Conservation (phyloP, 2,113 vertebrate genomes). For the Archocentrus centrarchus region DNA sequence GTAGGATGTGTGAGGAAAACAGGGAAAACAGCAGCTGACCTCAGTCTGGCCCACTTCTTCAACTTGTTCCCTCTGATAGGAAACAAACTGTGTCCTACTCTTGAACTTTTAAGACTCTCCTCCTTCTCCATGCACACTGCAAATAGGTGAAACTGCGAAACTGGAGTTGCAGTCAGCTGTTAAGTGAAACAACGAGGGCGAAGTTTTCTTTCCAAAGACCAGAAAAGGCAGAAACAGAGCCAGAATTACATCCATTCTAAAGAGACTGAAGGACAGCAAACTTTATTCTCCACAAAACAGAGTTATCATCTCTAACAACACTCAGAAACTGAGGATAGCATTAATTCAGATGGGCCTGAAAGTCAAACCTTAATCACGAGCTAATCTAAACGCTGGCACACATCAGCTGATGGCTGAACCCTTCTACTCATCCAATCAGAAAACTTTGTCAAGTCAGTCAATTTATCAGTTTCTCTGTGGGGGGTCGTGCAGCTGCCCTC, state of each 20-base stretch:
- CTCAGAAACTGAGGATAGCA: neutral
- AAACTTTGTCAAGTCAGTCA: too few relatives aligned
- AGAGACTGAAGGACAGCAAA: neutral
- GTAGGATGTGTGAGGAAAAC: constrained; percentile 6
- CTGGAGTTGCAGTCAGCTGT: neutral
- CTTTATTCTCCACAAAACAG: neutral
- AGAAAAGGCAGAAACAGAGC: neutral
- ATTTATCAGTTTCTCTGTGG: too few relatives aligned
- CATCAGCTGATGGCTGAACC: neutral
- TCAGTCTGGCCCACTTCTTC: constrained; percentile 27
- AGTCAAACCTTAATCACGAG: neutral
- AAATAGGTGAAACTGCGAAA: neutral
- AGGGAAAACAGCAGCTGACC: constrained; percentile 41
- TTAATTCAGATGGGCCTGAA: neutral
- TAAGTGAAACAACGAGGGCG: neutral
- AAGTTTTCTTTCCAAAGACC: neutral
- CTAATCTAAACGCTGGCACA: neutral
- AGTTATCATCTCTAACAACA: neutral
- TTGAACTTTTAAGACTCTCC: neutral
- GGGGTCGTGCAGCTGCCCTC: neutral
- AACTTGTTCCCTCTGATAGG: neutral
- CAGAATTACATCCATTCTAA: neutral
- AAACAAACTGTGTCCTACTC: constrained; percentile 3
- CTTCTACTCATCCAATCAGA: too few relatives aligned
- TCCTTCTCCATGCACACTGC: neutral